Base-by-base conservation (phyloP, 1,140 invertebrate species). In the Danaus melanippus region DNA sequence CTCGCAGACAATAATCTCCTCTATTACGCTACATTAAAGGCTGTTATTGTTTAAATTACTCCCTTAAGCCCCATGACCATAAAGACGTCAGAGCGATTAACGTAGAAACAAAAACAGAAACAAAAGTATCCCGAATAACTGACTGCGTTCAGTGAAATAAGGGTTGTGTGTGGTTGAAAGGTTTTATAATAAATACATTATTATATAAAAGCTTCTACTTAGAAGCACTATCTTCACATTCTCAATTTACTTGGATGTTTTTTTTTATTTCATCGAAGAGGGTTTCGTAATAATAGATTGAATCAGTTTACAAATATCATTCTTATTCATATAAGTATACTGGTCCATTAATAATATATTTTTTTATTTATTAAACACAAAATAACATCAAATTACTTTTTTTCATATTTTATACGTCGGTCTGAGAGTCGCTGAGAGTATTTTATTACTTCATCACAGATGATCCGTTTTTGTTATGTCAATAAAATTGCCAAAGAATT, bases 61-160 rank as follows among this genome's bases (percentile, higher is more conserved):
- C 8, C 5, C 10, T 15, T 10, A 1, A 44, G 10, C 10, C 12
- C 45, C 45, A 32, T 12, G 42, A 45, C 44, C 49, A 64, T 64
- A 60, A 64, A 64, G 62, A 64, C 62, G 62, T 59, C 57, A 60
- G 52, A 58, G 55, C 62, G 62, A 64, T 64, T 64, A 64, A 64
- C 59, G 58, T 42, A 52, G 62, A 59, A 60, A 64, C 62, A 64
- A 64, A 64, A 64, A 64, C 62, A 64, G 62, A 54, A 64, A 64
- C 62, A 64, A 64, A 64, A 64, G 62, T 64, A 64, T 53, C 54
- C 41, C 62, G 62, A 60, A 60, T 60, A 60, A 64, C 58, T 58
- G 50, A 57, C 55, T 62, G 51, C 53, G 49, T 59, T 54, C 57
- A 59, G 49, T 59, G 21, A 45, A 42, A 39, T 10, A 55, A 64